Base-by-base conservation (phyloP, 2,888 invertebrate genomes). In the Pocota personata region DNA sequence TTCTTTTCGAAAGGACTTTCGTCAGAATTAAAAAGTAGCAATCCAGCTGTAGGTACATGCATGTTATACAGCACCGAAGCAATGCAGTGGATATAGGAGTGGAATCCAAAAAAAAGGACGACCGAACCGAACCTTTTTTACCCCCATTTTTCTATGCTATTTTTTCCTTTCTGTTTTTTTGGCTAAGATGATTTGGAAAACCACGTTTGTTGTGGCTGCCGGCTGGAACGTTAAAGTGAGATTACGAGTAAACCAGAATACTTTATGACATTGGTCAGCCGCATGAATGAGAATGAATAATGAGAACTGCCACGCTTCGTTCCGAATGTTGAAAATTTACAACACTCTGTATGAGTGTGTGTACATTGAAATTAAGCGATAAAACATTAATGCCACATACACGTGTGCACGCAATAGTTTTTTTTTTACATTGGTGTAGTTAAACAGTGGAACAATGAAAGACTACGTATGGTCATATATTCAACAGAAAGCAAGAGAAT, bases 191-290 rank as follows among this genome's bases (percentile, higher is more conserved):
- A 12, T 72, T 8, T 19, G 46, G 21, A n/a, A 40, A 27, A 43
- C 60, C 52, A 57, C 48, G 73, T 84, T 69, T 69, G 69, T 79
- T 64, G 58, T 58, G 75, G 71, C 66, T 55, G 35, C 27, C 32
- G 64, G 43, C 27, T 69, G 50, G 58, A 58, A 43, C 52, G 43
- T 55, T 73, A 60, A 60, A 67, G 40, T 52, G 37, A 79, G 83
- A 80, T 80, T 84, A n/a, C n/a, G n/a, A n/a, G n/a, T n/a, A 69
- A 75, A 37, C 69, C 37, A 48, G 69, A 57, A 79, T 69, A 43
- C 46, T 80, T 84, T 80, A 80, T 80, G 84, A 84, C 80, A 80
- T 52, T 80, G 84, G 84, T 80, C 80, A 80, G 71, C 66, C 75
- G 58, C 64, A 71, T 80, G 84, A 84, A 75, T 75, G 64, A 14